Evolutionary conservation across 2,113 vertebrate species (phyloP).

Genomic region (Cottus gobio): DNA sequence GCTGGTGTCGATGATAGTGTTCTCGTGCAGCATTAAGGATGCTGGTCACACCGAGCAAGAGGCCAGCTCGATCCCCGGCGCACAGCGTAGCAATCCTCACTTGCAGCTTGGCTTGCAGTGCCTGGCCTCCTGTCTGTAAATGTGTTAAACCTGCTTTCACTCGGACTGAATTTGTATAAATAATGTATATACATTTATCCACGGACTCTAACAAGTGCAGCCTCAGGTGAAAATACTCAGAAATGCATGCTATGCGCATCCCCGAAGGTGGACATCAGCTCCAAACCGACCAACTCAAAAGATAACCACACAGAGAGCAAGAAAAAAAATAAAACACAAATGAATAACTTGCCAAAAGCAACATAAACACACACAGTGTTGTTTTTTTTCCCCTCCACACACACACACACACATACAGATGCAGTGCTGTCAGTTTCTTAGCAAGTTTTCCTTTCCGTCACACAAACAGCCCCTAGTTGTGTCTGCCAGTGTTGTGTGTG

Average conservation of each 20-base stretch:
- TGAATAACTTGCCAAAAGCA: conserved; percentile 81
- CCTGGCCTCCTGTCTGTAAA: conserved; percentile 77
- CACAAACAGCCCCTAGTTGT: conserved; percentile 79
- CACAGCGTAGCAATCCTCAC: conserved; percentile 60
- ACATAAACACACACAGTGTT: conserved; percentile 55
- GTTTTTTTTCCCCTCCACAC: conserved; percentile 4
- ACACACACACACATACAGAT: conserved; percentile 47
- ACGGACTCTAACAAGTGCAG: conserved; percentile 82
- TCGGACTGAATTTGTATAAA: conserved; percentile 82
- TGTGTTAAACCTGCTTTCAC: conserved; percentile 80
- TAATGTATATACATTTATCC: conserved; percentile 84
- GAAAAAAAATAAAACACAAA: conserved; percentile 60
- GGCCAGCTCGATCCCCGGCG: conserved; percentile 50
- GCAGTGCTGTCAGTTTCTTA: conserved; percentile 74
- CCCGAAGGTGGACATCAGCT: conserved; percentile 79
- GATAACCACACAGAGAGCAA: conserved; percentile 72
- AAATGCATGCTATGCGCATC: conserved; percentile 80
- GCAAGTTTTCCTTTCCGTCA: conserved; percentile 77
- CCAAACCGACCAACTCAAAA: conserved; percentile 71
- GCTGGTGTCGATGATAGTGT: conserved; percentile 40
- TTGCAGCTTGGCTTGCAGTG: conserved; percentile 75
- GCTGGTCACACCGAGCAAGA: conserved; percentile 62
- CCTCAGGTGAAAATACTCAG: conserved; percentile 83
- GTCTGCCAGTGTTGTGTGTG: conserved; percentile 71
- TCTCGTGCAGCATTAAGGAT: conserved; percentile 59